phyloP scores from a whole-genome alignment of 2,888 invertebrate genomes.

The Cryptus armator region DNA sequence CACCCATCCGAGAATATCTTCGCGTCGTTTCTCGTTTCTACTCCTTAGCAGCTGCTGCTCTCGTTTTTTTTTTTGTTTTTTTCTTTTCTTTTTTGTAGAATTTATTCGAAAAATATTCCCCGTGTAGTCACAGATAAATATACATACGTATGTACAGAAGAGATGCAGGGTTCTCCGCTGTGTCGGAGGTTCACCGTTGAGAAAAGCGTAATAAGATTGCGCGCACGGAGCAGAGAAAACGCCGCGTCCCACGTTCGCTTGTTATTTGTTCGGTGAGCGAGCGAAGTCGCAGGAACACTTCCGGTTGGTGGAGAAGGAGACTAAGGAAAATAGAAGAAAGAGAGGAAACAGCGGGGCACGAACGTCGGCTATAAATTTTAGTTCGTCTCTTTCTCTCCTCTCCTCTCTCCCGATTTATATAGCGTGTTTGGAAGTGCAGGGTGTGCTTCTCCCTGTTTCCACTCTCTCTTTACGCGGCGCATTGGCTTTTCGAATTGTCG shows the following conservation, averaged over 20 bases:
- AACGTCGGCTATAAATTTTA: slow-evolving; percentile 76
- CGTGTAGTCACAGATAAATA: slow-evolving; percentile 29
- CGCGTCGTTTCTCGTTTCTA: slow-evolving; percentile 16
- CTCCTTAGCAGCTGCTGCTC: neutral
- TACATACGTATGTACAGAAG: slow-evolving; percentile 21
- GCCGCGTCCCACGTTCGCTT: slow-evolving; percentile 40
- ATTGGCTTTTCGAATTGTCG: slow-evolving; percentile 24
- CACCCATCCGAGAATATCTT: slow-evolving; percentile 52
- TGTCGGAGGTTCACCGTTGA: neutral
- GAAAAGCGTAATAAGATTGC: slow-evolving; percentile 62
- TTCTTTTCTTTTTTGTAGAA: neutral
- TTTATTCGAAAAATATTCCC: slow-evolving; percentile 45
- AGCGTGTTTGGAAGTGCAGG: slow-evolving; percentile 3
- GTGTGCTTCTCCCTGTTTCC: slow-evolving; percentile 35
- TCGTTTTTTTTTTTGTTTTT: too few relatives aligned
- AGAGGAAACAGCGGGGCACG: slow-evolving; percentile 58
- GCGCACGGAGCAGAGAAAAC: slow-evolving; percentile 5
- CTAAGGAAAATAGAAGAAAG: neutral
- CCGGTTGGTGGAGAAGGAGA: slow-evolving; percentile 25
- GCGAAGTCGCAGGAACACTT: slow-evolving; percentile 46
- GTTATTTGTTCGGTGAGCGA: slow-evolving; percentile 57
- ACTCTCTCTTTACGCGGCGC: slow-evolving; percentile 12
- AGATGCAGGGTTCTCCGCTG: slow-evolving; percentile 13
- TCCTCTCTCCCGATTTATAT: neutral
- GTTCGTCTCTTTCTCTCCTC: slow-evolving; percentile 41